These are phyloP conservation scores for Tethea ocularis DNA, from an alignment of 2,888 invertebrate species.

Conservation along the genomic window DNA sequence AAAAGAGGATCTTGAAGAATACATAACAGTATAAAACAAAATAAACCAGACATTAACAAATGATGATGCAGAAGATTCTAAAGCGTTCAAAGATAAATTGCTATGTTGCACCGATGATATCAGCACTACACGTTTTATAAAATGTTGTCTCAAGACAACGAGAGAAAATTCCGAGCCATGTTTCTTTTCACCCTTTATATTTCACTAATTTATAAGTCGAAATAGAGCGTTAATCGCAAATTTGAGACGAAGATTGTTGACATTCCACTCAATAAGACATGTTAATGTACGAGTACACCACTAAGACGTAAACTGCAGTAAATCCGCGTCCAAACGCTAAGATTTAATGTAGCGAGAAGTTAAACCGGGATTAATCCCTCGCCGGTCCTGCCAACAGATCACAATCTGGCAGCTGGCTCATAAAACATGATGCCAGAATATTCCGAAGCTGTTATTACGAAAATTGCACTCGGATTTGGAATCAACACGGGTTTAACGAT, in stretches of 20 bases:
- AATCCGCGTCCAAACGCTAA: neutral
- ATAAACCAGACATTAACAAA: conserved; percentile 18
- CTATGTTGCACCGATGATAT: neutral
- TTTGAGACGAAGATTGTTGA: neutral
- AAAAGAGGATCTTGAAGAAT: neutral
- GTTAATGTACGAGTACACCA: neutral
- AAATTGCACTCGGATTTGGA: conserved; percentile 15
- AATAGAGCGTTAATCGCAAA: neutral
- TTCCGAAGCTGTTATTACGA: conserved; percentile 16
- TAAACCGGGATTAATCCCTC: conserved; percentile 21
- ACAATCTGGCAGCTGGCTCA: conserved; percentile 21
- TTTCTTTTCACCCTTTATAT: neutral
- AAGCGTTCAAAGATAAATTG: neutral
- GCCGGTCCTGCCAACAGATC: conserved; percentile 26
- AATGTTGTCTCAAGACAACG: neutral
- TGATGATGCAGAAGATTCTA: conserved; percentile 18
- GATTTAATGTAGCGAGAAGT: conserved; percentile 22
- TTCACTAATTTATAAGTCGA: neutral
- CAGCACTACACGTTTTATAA: neutral
- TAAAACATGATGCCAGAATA: conserved; percentile 15
- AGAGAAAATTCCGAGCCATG: neutral
- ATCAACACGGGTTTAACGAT: conserved; percentile 13
- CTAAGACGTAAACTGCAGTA: neutral
- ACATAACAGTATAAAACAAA: conserved; percentile 15
- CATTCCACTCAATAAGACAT: neutral